Base-by-base conservation (phyloP, 2,113 vertebrate species). In the Gorsachius goisagi region DNA sequence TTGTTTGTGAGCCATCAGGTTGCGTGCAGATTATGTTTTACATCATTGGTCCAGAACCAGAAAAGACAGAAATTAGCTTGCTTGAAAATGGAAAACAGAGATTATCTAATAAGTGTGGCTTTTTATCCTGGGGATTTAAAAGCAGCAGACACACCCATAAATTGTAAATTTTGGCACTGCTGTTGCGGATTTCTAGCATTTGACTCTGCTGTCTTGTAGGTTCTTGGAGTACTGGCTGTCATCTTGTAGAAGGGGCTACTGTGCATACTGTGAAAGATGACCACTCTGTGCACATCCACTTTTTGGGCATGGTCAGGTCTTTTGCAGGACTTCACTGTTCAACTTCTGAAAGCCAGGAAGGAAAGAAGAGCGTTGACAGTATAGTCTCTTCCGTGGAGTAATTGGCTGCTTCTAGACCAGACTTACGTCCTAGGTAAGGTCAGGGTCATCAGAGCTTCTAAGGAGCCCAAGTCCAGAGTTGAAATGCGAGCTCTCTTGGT, bases 1-100 rank as follows among this genome's bases (percentile, higher is more conserved):
- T 91, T 92, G 73, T 69, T 80, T 91, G 37, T 24, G 37, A 95
- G 89, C 87, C 87, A 50, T 58, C 75, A 74, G 91, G 59, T 83
- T 85, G 44, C 6, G 6, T 62, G 28, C 32, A 21, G 39, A 26
- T 26, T 9, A 9, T 1, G 9, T 9, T 89, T 92, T 82, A 87
- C 62, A 86, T 72, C 63, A 39, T 7, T 69, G 55, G 9, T 28
- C 39, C 66, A 24, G 9, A 72, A 60, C 3, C 17, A 60, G 33
- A 47, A 78, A 47, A 64, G 32, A 32, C 45, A 64, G 64, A 60
- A 78, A 56, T 10, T 20, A 5, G 69, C 23, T 74, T 23, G 24
- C 53, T 91, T 62, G 62, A 64, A 92, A 89, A 66, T 3, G 16
- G 58, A 73, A 73, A 62, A 9, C 44, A 73, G 73, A 66, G 58